A percentile compares a stretch with the other conserved stretches of the same genome.
These are phyloP conservation scores for Bos indicus DNA, from an alignment of 2,113 vertebrate genomes.

Conservation along the genomic window DNA sequence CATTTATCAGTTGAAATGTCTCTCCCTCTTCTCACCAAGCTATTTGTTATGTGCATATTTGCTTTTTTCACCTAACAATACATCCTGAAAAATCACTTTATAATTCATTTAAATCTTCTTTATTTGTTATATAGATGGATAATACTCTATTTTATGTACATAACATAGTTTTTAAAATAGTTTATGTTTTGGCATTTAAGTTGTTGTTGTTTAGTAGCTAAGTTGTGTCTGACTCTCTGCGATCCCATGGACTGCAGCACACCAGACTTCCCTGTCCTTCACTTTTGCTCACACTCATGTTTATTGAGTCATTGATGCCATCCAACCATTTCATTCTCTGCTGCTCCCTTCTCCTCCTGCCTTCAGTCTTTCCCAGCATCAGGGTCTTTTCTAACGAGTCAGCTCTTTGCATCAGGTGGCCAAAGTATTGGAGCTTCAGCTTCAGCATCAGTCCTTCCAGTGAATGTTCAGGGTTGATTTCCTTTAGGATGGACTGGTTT, in stretches of 20 bases:
- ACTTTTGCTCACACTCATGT: neutral
- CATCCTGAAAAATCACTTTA: neutral
- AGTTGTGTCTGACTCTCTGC: neutral
- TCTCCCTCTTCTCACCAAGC: neutral
- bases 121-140: neutral
- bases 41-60: neutral
- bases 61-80: neutral
- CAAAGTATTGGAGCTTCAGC: neutral
- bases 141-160: neutral
- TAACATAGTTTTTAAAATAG: neutral
- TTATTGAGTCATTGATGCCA: neutral
- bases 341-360: neutral
- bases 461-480: neutral
- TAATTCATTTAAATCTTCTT: neutral
- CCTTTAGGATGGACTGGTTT: neutral
- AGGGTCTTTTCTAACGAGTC: neutral
- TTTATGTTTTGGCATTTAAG: neutral
- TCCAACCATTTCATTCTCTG: neutral
- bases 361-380: neutral
- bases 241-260: neutral
- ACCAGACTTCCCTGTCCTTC: neutral
- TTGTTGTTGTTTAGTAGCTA: neutral
- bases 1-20: neutral
- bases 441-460: neutral
- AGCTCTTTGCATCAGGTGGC: neutral